These are phyloP conservation scores for Scaptomyza tumidula DNA, from an alignment of 2,888 invertebrate genomes.

Conservation along the genomic window DNA sequence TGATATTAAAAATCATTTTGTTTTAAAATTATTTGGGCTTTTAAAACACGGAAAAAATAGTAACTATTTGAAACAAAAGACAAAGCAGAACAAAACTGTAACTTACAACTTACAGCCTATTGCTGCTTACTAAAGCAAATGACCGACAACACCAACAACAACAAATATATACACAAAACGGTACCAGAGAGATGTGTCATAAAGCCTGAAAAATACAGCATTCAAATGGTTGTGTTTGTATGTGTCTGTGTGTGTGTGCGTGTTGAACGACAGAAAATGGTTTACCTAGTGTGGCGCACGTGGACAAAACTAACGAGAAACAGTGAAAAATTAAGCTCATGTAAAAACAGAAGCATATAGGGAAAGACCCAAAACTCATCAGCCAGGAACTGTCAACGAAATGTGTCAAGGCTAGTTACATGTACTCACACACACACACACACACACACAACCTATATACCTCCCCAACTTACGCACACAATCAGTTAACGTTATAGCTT, in stretches of 20 bases:
- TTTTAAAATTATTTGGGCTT: neutral
- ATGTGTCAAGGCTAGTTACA: conserved; percentile 68
- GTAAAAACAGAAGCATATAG: conserved; percentile 23
- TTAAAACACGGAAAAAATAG: neutral
- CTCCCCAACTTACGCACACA: neutral
- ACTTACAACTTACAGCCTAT: conserved; percentile 8
- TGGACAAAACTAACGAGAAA: conserved; percentile 57
- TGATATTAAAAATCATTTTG: neutral
- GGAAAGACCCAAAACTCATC: conserved; percentile 17
- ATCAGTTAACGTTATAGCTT: neutral
- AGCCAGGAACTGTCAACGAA: conserved; percentile 47
- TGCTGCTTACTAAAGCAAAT: conserved; percentile 20
- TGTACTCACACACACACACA: conserved; percentile 21
- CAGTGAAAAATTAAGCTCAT: conserved; percentile 29
- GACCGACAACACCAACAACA: conserved; percentile 24
- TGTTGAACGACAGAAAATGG: conserved; percentile 42
- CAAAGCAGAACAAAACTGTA: conserved; percentile 11
- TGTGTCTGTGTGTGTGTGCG: conserved; percentile 1
- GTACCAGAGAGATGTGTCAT: conserved; percentile 60
- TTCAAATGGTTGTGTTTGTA: conserved; percentile 4
- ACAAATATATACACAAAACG: conserved; percentile 22
- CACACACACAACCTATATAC: neutral
- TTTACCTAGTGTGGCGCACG: conserved; percentile 49
- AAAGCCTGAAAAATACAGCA: conserved; percentile 64
- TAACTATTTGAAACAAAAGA: conserved; percentile 2